phyloP scores from a whole-genome alignment of 2,113 vertebrate species.

The Neoarius graeffei region DNA sequence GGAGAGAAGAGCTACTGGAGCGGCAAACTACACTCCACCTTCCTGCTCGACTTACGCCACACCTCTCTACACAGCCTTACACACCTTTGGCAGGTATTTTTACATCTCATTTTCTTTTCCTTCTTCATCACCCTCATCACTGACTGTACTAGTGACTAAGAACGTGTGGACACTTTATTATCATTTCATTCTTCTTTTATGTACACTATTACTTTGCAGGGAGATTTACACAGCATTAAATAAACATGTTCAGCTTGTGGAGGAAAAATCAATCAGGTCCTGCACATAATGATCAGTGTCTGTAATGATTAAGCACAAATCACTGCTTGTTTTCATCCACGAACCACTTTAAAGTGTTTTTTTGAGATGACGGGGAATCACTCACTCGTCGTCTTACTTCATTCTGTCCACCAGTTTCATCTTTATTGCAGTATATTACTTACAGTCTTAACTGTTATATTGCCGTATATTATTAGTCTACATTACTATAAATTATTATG shows the following conservation, averaged over 20 bases:
- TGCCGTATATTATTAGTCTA: neutral
- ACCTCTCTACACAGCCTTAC: constrained; percentile 51
- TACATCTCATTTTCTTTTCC: constrained; percentile 32
- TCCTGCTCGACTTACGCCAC: constrained; percentile 53
- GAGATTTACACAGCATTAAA: constrained; percentile 12
- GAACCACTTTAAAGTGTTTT: constrained; percentile 2
- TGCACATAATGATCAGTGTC: neutral
- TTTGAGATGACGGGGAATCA: neutral
- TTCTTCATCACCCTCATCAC: neutral
- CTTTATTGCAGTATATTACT: no score
- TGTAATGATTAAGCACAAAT: neutral
- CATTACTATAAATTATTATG: neutral
- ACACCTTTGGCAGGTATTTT: constrained; percentile 58
- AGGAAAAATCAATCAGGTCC: constrained; percentile 22
- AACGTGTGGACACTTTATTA: neutral
- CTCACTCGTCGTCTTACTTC: neutral
- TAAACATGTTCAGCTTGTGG: constrained; percentile 4
- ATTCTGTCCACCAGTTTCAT: neutral
- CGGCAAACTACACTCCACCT: constrained; percentile 54
- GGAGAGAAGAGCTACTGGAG: constrained; percentile 59
- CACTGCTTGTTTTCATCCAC: neutral
- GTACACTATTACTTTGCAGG: neutral
- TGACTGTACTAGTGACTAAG: neutral
- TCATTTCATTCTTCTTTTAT: neutral
- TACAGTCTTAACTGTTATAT: neutral